Evolutionary conservation across 2,888 invertebrate genomes (phyloP), one percentile per base, ranked within the genome.

Genomic region (Cheilosia scutellata): DNA sequence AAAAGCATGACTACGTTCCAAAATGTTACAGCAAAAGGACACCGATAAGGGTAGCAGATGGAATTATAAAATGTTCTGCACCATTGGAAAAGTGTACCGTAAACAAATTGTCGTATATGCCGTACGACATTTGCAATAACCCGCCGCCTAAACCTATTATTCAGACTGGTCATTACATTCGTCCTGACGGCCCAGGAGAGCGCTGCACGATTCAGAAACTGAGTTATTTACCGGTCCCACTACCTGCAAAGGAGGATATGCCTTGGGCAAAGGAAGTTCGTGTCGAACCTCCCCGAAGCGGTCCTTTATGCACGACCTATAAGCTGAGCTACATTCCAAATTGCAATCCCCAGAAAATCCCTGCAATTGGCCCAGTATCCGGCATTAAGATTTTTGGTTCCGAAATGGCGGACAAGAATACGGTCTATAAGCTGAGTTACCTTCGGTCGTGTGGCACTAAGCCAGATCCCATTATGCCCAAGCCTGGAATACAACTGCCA

Each of bases 1-100:
- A 95, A 87, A 95, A 95, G 49, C 95, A 95, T 90, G 96, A 96
- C 92, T 96, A 93, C 89, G 95, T 95, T 51, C 94, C 95, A 1
- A 95, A 95, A 89, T 94, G 94, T 0, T 93, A 93, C 75, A 93
- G 89, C 40, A 90, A 88, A 79, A 88, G 90, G 2, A 77, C 83
- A 9, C 89, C 90, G 0, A 89, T 91, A 49, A 29, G 78, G 37
- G 91, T 90, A 0, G 72, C 82, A 0, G 88, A 88, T 16, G 90
- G 90, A 27, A 90, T 92, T 27, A 88, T 88, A 47, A 89, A 88
- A 37, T 88, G 88, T 3, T 88, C 88, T 33, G 92, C 89, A 4
- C 91, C 91, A 2, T 80, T 92, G 51, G 92, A 92, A 58, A 90
- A 90, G 20, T 90, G 90, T 70, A 92, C 92, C 11, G 88, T 92